A percentile compares a stretch with the other conserved stretches of the same genome.
These are phyloP conservation scores for Trachythela sp. DNA, from an alignment of 64 coral and sea anemone genomes.

Conservation along the genomic window DNA sequence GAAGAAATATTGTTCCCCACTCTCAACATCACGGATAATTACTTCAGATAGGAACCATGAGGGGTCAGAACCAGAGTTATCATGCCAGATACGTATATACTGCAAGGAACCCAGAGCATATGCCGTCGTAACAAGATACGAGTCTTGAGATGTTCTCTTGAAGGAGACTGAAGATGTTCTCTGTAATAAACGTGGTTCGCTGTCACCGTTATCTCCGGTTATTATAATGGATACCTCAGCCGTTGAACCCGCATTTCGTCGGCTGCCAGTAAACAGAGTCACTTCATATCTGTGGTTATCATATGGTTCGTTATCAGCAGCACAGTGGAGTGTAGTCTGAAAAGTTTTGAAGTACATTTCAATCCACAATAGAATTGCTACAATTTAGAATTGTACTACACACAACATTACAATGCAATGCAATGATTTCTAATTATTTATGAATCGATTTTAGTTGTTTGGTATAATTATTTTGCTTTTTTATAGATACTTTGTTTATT, in stretches of 20 bases:
- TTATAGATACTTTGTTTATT: too few relatives aligned
- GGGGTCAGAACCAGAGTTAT: constrained; percentile 67
- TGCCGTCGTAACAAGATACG: constrained; percentile 72
- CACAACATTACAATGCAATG: too few relatives aligned
- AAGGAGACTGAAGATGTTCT: constrained; percentile 39
- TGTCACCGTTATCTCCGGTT: constrained; percentile 66
- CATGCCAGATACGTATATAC: constrained; percentile 88
- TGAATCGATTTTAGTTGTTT: too few relatives aligned
- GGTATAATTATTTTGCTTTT: too few relatives aligned
- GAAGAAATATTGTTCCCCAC: constrained; percentile 69
- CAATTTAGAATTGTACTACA: too few relatives aligned
- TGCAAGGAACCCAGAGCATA: constrained; percentile 64
- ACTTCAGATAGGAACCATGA: constrained; percentile 76
- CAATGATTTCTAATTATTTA: too few relatives aligned
- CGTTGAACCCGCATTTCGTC: constrained; percentile 59
- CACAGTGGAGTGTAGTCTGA: constrained; percentile 64
- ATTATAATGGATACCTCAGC: constrained; percentile 72
- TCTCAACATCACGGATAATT: constrained; percentile 70
- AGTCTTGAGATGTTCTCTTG: constrained; percentile 63
- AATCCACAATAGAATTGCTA: too few relatives aligned
- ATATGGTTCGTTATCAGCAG: constrained; percentile 58
- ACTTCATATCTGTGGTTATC: constrained; percentile 80
- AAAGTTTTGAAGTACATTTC: neutral
- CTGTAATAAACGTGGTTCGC: constrained; percentile 53
- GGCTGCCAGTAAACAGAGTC: constrained; percentile 78